Percentiles rank a stretch among this genome's conserved stretches.
Evolutionary conservation across 2,797 vertebrate genomes (phyloP).

Genomic region (Danio jaintianensis): DNA sequence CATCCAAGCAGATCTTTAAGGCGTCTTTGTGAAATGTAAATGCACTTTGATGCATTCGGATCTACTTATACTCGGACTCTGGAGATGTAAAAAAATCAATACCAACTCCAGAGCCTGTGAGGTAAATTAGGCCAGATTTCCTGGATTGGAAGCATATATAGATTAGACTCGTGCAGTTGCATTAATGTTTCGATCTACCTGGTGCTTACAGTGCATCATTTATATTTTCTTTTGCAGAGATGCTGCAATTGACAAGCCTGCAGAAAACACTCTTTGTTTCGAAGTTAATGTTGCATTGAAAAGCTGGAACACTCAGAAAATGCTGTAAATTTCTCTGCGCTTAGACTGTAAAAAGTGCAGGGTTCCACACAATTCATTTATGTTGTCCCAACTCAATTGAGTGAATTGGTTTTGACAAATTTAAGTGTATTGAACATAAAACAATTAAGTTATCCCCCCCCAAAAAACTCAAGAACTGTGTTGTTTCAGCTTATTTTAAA

Average conservation of each 20-base stretch:
- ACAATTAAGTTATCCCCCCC: no score
- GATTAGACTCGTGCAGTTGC: constrained; percentile 32
- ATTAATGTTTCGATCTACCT: constrained; percentile 19
- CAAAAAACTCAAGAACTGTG: no score
- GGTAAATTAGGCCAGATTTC: constrained; percentile 42
- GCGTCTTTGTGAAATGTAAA: constrained; percentile 50
- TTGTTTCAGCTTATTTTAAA: no score
- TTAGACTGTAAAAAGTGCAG: neutral
- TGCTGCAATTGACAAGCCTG: constrained; percentile 42
- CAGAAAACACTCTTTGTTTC: constrained; percentile 50
- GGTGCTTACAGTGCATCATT: neutral
- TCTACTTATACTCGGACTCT: constrained; percentile 54
- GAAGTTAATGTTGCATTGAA: constrained; percentile 57
- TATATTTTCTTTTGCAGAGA: constrained; percentile 11
- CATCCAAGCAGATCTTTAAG: constrained; percentile 33
- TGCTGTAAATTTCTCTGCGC: constrained; percentile 50
- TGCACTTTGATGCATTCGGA: constrained; percentile 50
- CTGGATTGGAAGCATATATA: constrained; percentile 32
- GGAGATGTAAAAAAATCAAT: constrained; percentile 58
- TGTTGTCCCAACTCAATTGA: no score
- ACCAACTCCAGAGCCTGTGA: constrained; percentile 39
- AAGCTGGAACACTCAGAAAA: constrained; percentile 47
- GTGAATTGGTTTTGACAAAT: no score
- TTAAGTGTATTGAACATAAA: no score
- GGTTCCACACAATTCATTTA: no score